Percentiles rank a stretch among this genome's conserved stretches.
These are phyloP conservation scores for Erebia epiphron DNA, from an alignment of 2,888 invertebrate genomes.

Conservation along the genomic window DNA sequence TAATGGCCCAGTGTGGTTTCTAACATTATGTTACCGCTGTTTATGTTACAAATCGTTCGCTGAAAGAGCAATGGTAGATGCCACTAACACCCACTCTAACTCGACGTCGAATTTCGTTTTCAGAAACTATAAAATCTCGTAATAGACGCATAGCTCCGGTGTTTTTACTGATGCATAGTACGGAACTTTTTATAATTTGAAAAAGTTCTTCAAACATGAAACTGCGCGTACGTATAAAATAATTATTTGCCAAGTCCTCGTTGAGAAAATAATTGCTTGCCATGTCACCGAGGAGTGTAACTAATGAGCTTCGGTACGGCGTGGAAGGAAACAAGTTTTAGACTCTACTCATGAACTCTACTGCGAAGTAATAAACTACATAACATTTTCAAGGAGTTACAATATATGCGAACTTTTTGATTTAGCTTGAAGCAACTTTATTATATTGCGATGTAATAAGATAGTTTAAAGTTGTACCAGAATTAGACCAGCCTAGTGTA, in stretches of 20 bases:
- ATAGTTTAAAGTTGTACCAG: background rate
- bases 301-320: background rate
- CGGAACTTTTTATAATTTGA: conserved; percentile 6
- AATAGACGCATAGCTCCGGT: background rate
- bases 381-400: background rate
- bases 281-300: conserved; percentile 4
- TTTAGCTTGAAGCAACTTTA: background rate
- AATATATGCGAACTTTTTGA: background rate
- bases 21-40: too few relatives aligned
- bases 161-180: background rate
- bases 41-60: too few relatives aligned
- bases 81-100: background rate
- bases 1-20: too few relatives aligned
- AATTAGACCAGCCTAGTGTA: too few relatives aligned
- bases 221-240: background rate
- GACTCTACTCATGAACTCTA: background rate
- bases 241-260: conserved; percentile 16
- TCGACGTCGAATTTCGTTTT: background rate
- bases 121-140: background rate
- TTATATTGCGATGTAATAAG: background rate
- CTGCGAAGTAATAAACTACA: background rate
- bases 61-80: background rate
- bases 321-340: background rate
- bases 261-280: conserved; percentile 18
- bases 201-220: conserved; percentile 14